Evolutionary conservation across 2,113 vertebrate genomes (phyloP).

Genomic region (Odocoileus virginianus): DNA sequence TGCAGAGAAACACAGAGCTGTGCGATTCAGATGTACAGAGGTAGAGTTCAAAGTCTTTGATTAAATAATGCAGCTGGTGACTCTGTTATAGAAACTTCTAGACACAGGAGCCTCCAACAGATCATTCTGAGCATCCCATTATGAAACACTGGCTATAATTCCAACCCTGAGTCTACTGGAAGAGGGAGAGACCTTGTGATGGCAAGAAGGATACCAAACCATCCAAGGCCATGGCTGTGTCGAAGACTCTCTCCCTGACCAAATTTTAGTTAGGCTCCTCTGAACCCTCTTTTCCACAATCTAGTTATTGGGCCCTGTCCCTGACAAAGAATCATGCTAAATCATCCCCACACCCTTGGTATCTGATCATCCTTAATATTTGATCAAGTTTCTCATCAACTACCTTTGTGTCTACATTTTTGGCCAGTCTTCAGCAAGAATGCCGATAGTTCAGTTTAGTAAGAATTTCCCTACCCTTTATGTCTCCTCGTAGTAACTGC

Average conservation of each 20-base stretch:
- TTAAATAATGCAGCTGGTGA: background rate
- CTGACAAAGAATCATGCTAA: background rate
- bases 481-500: background rate
- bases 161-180: background rate
- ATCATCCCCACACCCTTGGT: background rate
- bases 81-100: background rate
- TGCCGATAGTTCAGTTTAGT: background rate
- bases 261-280: background rate
- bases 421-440: background rate
- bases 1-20: background rate
- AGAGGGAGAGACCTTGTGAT: background rate
- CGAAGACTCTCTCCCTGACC: background rate
- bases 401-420: background rate
- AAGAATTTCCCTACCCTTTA: background rate
- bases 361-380: background rate
- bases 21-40: background rate
- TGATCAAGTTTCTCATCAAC: background rate
- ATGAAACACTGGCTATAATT: background rate
- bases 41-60: background rate
- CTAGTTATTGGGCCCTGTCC: background rate
- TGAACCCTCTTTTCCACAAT: background rate
- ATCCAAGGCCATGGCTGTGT: background rate
- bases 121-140: background rate
- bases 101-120: background rate
- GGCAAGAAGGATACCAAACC: background rate